These are phyloP conservation scores for Poeciliopsis turneri DNA, from an alignment of 2,797 vertebrate species.

Conservation along the genomic window DNA sequence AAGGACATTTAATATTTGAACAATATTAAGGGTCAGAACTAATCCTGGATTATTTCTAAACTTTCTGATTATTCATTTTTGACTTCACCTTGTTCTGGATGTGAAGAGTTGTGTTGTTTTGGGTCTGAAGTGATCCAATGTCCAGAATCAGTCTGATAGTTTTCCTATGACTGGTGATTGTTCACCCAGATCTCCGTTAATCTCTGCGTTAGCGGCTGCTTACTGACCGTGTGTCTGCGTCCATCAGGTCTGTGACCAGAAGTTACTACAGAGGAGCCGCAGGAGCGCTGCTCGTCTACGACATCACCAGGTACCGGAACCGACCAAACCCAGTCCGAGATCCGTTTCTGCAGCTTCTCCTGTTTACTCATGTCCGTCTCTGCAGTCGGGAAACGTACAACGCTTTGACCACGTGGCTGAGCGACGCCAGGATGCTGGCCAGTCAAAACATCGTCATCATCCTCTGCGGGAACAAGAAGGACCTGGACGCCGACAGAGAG, in stretches of 20 bases:
- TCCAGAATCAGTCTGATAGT: neutral
- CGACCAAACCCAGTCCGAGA: neutral
- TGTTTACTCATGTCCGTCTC: neutral
- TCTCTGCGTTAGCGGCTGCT: neutral
- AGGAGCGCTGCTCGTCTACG: slow-evolving; percentile 91
- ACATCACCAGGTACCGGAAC: slow-evolving; percentile 89
- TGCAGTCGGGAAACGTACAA: slow-evolving; percentile 93
- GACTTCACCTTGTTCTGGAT: neutral
- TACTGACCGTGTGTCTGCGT: slow-evolving; percentile 8
- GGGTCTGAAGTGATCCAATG: neutral
- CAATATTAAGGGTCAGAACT: neutral
- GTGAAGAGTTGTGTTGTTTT: neutral
- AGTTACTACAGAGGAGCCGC: slow-evolving; percentile 95
- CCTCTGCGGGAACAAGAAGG: slow-evolving; percentile 95
- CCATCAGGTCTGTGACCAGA: slow-evolving; percentile 89
- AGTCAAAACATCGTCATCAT: slow-evolving; percentile 96
- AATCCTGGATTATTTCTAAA: neutral
- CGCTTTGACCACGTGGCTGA: slow-evolving; percentile 92
- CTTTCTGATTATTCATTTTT: neutral
- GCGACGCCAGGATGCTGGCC: slow-evolving; percentile 91
- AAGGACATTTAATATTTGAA: neutral
- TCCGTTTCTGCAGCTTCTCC: neutral
- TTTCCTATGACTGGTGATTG: neutral
- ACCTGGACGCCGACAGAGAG: slow-evolving; percentile 91
- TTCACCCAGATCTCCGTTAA: neutral